Conservation (phyloP, 2,113 vertebrate genomes). For the Marmota monax region DNA sequence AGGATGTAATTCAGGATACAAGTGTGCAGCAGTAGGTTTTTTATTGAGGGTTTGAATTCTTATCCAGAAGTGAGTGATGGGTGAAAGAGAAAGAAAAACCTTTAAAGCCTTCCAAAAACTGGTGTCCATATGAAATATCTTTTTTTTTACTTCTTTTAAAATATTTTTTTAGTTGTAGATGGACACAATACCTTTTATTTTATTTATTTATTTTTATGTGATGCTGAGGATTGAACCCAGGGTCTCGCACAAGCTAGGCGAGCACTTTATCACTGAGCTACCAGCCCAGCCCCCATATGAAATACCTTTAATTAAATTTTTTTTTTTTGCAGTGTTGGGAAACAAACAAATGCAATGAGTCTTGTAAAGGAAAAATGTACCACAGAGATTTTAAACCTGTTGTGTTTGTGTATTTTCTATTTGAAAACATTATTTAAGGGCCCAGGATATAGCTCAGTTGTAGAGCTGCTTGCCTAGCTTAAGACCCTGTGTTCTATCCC, state of each 20-base stretch:
- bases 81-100: slow-evolving; percentile 67
- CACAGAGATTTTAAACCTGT: slow-evolving; percentile 18
- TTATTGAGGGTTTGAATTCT: slow-evolving; percentile 69
- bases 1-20: slow-evolving; percentile 80
- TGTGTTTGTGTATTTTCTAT: not conserved
- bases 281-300: too few relatives aligned
- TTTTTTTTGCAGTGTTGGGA: not conserved
- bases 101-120: slow-evolving; percentile 54
- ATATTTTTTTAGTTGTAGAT: too few relatives aligned
- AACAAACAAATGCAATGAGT: not conserved
- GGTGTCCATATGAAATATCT: slow-evolving; percentile 49
- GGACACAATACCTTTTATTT: too few relatives aligned
- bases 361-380: not conserved
- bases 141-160: not conserved
- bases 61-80: slow-evolving; percentile 55
- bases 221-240: too few relatives aligned
- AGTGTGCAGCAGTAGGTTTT: slow-evolving; percentile 46
- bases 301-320: too few relatives aligned
- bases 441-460: not conserved
- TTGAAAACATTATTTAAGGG: slow-evolving; percentile 51
- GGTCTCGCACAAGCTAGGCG: too few relatives aligned
- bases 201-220: too few relatives aligned
- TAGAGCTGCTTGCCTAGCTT: not conserved
- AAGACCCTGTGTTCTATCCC: not conserved
- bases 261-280: too few relatives aligned